These are phyloP conservation scores for Cuculus canorus DNA, from an alignment of 2,797 vertebrate genomes.

Conservation along the genomic window DNA sequence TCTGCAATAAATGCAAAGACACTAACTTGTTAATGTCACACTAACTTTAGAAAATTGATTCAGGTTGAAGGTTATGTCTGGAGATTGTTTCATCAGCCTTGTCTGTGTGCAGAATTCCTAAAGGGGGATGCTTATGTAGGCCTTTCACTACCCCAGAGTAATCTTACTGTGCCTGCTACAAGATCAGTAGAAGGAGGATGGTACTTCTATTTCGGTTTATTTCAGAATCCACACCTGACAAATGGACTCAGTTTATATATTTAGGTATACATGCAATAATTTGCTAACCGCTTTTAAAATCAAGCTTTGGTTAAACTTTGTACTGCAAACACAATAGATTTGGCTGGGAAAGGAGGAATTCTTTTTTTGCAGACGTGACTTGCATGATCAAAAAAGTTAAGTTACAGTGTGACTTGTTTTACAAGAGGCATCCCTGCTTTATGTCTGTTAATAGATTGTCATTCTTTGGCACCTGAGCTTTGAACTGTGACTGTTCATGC, in stretches of 20 bases:
- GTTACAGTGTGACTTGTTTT: not conserved
- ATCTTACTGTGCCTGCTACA: not conserved
- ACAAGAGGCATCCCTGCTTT: not conserved
- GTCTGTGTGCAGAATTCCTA: not conserved
- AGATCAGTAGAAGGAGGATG: not conserved
- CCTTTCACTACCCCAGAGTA: not conserved
- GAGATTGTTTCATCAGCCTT: not conserved
- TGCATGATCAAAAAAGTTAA: not conserved
- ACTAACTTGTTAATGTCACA: not conserved
- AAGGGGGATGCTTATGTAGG: accelerated
- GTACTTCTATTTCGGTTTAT: not conserved
- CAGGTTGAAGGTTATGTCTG: not conserved
- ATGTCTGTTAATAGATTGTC: not conserved
- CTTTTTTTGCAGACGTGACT: not conserved
- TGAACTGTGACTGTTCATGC: not conserved
- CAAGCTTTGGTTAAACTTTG: not conserved
- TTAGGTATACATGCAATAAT: not conserved
- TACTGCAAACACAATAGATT: not conserved
- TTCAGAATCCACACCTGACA: not conserved
- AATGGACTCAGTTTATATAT: not conserved
- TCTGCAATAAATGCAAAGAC: not conserved
- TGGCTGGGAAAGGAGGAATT: not conserved
- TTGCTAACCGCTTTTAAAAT: not conserved
- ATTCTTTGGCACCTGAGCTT: not conserved
- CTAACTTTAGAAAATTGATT: not conserved